A percentile compares a stretch with the other conserved stretches of the same genome.
phyloP scores from a whole-genome alignment of 2,797 vertebrate species.

The Enteromius paludinosus region DNA sequence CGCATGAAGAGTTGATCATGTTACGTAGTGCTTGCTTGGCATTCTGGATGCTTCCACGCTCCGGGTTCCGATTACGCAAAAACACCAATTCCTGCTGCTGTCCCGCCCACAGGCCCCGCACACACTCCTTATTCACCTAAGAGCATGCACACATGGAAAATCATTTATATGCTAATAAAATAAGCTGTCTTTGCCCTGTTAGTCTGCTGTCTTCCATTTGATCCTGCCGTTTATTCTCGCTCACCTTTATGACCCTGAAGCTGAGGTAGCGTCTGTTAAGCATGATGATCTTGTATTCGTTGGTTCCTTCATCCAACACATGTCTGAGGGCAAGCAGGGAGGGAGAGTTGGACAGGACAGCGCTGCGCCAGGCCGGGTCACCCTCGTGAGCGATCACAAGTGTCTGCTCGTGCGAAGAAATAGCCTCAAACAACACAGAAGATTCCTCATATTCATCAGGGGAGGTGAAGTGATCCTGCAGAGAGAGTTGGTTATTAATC shows the following conservation, averaged over 20 bases:
- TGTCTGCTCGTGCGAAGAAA: conserved; percentile 91
- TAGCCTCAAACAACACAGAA: conserved; percentile 93
- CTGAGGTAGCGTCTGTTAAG: conserved; percentile 95
- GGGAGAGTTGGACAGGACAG: conserved; percentile 93
- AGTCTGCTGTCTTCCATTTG: not conserved
- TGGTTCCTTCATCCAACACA: conserved; percentile 96
- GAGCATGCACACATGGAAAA: not conserved
- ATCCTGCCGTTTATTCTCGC: not conserved
- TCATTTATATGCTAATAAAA: not conserved
- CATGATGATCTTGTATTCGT: conserved; percentile 99
- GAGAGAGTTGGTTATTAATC: not conserved
- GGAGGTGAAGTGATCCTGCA: conserved; percentile 97
- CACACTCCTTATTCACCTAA: conserved; percentile 94
- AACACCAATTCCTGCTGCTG: conserved; percentile 98
- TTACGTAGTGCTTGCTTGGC: conserved; percentile 97
- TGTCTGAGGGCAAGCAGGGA: conserved; percentile 95
- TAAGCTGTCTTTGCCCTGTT: not conserved
- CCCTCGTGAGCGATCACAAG: conserved; percentile 97
- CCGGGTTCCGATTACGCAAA: conserved; percentile 94
- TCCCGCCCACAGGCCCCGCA: conserved; percentile 96
- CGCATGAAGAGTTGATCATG: conserved; percentile 99
- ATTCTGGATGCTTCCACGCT: conserved; percentile 98
- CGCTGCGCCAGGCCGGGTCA: conserved; percentile 96
- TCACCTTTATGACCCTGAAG: conserved; percentile 96
- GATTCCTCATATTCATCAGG: conserved; percentile 98